Evolutionary conservation across 2,888 invertebrate genomes (phyloP), one percentile per base, ranked within the genome.

Genomic region (Helleia helle): DNA sequence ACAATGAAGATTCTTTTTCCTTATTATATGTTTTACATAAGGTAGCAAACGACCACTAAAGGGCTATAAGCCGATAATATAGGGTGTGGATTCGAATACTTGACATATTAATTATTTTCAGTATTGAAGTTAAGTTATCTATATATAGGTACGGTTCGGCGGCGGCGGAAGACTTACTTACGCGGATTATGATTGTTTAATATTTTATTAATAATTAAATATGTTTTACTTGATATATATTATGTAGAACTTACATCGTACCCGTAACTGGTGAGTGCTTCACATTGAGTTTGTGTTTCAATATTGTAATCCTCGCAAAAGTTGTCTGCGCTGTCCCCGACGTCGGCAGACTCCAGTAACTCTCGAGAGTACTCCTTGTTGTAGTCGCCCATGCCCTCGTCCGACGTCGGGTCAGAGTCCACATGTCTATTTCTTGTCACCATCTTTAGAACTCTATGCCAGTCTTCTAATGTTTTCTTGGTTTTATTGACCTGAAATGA

Each of bases 351-450:
- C 45, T 70, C 73, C 0, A 68, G 67, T 4, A 54, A 62, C 1
- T 68, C 71, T n/a, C 59, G 59, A 2, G 62, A n/a, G n/a, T n/a
- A n/a, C n/a, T n/a, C 62, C 47, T 75, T 76, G 4, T 70, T 65
- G 46, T 66, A 71, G 46, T 77, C 80, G 3, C 75, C 80, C 70
- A 74, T 74, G 1, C 75, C 75, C 40, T 75, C 76, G 31, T 71
- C 72, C 7, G 22, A 12, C 4, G 31, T 6, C 11, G 22, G 18
- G 8, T 8, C 34, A 4, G 6, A 11, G 7, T 11, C 14, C 7
- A 14, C 11, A 2, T 11, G 5, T 49, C 71, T 71, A 46, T 57
- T 68, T 42, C 73, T 71, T 40, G 74, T 69, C 25, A 76, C 79
- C 64, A 65, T 67, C 45, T 64, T 73, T 1, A 84, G 52, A 2